Base-by-base conservation (phyloP, 2,113 vertebrate species). In the Corydoras maculifer region DNA sequence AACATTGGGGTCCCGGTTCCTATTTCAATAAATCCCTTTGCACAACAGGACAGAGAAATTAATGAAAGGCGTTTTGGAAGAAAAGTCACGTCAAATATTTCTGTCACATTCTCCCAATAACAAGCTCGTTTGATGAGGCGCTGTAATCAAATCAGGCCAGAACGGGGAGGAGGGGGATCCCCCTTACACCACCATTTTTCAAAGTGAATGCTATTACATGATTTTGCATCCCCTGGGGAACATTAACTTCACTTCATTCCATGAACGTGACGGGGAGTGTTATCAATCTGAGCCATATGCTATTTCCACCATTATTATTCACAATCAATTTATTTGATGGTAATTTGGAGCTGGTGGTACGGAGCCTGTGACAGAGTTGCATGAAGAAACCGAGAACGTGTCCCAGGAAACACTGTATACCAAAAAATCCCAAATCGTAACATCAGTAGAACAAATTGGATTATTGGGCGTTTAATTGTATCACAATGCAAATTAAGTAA, bases 11-110 rank as follows among this genome's bases (percentile, higher is more conserved):
- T 62, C 48, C 64, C 62, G 72, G 71, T 65, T 58, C 73, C 51
- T 74, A 73, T 70, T 74, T 72, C 68, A 64, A 70, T 69, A 74
- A 76, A 58, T 78, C 69, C 51, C 61, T 73, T 53, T 62, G 67
- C 50, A 49, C 72, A 67, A 30, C 54, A 51, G 68, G 76, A 77
- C 35, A 65, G 62, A 65, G 60, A 68, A 68, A 77, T 60, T 43
- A 81, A 81, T 80, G 61, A 78, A 80, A 80, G 69, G 30, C 29
- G 48, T 32, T 70, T 64, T 59, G 70, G 69, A 75, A 72, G 70
- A 81, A 70, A 74, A 76, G 54, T 25, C 59, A 59, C 78, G 67
- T 78, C 71, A 79, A 76, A 72, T 77, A 57, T 76, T 77, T 55
- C 64, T 70, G 73, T 76, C 69, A 65, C 68, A 53, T 76, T 80